Conservation (phyloP, 2,888 invertebrate species). For the Micropterix aruncella region DNA sequence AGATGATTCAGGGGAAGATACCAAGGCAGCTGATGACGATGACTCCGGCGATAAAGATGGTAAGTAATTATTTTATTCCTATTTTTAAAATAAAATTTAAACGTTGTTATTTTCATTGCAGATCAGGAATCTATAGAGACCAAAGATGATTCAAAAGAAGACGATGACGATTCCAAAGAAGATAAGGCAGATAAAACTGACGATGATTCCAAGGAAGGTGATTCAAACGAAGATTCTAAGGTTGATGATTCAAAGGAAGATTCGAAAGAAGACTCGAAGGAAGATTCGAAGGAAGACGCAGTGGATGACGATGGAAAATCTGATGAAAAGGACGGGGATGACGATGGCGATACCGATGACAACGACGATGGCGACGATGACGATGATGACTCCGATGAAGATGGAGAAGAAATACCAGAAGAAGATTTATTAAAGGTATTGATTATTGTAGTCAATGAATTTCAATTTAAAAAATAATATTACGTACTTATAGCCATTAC, state of each 20-base stretch:
- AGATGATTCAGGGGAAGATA: conserved; percentile 15
- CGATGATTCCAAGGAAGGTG: conserved; percentile 18
- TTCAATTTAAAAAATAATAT: too few relatives aligned
- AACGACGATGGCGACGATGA: conserved; percentile 9
- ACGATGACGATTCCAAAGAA: conserved; percentile 9
- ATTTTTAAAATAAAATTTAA: too few relatives aligned
- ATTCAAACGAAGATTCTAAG: conserved; percentile 16
- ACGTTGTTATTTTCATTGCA: too few relatives aligned
- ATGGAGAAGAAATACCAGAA: conserved; percentile 41
- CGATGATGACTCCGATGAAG: conserved; percentile 13
- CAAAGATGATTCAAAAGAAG: conserved; percentile 11
- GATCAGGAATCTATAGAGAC: too few relatives aligned
- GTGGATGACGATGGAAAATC: conserved; percentile 7
- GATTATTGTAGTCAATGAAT: too few relatives aligned
- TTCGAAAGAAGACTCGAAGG: conserved; percentile 9
- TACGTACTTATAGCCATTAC: too few relatives aligned
- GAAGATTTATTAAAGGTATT: conserved; percentile 48
- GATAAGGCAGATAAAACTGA: conserved; percentile 15
- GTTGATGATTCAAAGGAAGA: conserved; percentile 14
- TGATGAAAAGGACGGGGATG: conserved; percentile 17
- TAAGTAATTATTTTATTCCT: too few relatives aligned
- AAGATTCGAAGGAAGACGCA: conserved; percentile 7
- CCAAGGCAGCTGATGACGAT: conserved; percentile 18
- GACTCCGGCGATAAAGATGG: conserved; percentile 15
- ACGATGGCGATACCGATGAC: conserved; percentile 19